Evolutionary conservation across 1,140 invertebrate species (phyloP), one percentile per base, ranked within the genome.

Genomic region (Diprion similis): DNA sequence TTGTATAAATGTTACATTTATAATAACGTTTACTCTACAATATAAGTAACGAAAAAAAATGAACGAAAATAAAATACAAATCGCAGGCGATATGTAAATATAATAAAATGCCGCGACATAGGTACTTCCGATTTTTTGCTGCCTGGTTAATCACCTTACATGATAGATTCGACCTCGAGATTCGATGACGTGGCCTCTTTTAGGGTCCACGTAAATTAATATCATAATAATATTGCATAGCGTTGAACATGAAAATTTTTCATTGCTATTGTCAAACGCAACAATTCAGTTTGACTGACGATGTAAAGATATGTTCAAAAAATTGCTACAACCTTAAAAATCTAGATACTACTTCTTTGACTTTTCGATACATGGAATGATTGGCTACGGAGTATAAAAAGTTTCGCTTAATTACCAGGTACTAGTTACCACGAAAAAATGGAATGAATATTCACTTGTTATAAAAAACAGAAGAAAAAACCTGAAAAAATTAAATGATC

Each of bases 401-500:
- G 73, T 24, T n/a, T 51, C 7, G 11, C 46, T 15, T 66, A 24
- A 68, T 68, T 64, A 37, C 24, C 24, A 37, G 24, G 19, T 11
- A 46, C 45, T 66, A 15, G 46, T n/a, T 24, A 66, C 65, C 66
- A 37, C 9, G 37, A 24, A 73, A 68, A 73, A 73, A 51, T 67
- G 66, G 68, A 70, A 76, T 10, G 66, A 70, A 64, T 1, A 13
- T 75, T 37, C 48, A 66, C 17, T 13, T 68, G 48, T 66, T 64
- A 73, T 51, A 67, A 65, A 66, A 65, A 71, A 37, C 66, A 47
- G 19, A 68, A 37, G 68, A 70, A 73, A 75, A 72, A 68, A 71
- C 79, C 76, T 81, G 24, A 3, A 37, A 79, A 76, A 81, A 81
- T n/a, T n/a, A 80, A 81, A 77, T 78, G 75, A 78, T 74, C 74